A percentile compares a stretch with the other conserved stretches of the same genome.
phyloP scores from a whole-genome alignment of 1,140 invertebrate genomes.

The Ruditapes philippinarum region DNA sequence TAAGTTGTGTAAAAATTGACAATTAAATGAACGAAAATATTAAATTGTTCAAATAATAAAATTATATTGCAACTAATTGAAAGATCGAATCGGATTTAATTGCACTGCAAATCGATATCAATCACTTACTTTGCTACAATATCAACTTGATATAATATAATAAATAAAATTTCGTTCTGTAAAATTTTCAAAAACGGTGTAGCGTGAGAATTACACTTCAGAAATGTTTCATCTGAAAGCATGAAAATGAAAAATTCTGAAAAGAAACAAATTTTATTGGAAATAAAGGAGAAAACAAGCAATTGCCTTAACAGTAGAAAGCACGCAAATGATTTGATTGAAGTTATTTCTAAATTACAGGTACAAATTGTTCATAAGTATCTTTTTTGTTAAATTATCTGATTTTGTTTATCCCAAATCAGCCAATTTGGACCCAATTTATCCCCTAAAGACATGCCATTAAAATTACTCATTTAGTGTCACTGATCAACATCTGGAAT shows the following conservation, averaged over 20 bases:
- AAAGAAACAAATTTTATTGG: constrained; percentile 46
- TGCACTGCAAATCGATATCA: too few relatives aligned
- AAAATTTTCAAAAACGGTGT: background rate
- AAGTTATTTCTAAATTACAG: constrained; percentile 76
- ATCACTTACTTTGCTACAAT: background rate
- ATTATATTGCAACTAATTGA: too few relatives aligned
- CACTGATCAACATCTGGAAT: too few relatives aligned
- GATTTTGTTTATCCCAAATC: too few relatives aligned
- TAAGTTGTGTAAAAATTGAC: background rate
- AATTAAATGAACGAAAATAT: background rate
- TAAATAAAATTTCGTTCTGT: background rate
- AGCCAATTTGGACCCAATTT: too few relatives aligned
- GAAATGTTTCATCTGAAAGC: constrained; percentile 2
- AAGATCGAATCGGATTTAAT: too few relatives aligned
- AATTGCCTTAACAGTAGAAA: constrained; percentile 74
- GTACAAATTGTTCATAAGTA: constrained; percentile 53
- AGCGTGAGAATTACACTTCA: background rate
- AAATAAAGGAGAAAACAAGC: constrained; percentile 71
- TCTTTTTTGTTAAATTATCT: too few relatives aligned
- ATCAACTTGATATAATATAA: background rate
- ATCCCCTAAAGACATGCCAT: too few relatives aligned
- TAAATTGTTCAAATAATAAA: too few relatives aligned
- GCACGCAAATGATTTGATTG: constrained; percentile 78
- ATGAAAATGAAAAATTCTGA: constrained; percentile 27
- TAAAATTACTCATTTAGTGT: too few relatives aligned